phyloP scores from a whole-genome alignment of 92 coral and sea anemone genomes.

The Siderastrea radians region DNA sequence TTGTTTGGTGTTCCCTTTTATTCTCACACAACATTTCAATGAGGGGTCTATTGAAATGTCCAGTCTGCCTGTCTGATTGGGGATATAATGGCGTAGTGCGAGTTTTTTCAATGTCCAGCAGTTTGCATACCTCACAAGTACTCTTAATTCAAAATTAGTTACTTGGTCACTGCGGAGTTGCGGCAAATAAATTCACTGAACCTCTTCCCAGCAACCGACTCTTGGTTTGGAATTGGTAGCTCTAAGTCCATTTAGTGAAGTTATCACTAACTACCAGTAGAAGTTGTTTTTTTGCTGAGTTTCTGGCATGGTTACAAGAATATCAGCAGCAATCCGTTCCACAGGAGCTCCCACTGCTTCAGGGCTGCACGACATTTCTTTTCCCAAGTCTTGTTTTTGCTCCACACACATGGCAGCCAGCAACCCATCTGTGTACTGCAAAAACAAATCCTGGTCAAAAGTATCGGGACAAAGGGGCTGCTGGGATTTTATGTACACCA shows the following conservation, averaged over 20 bases:
- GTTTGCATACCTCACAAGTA: constrained; percentile 70
- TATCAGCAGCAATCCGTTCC: constrained; percentile 75
- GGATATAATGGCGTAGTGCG: constrained; percentile 61
- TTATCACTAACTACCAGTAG: constrained; percentile 67
- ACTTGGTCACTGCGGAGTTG: constrained; percentile 65
- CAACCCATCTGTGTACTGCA: too few relatives aligned
- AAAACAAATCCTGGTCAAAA: too few relatives aligned
- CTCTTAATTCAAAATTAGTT: constrained; percentile 75
- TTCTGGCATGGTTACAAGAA: constrained; percentile 72
- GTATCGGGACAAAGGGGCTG: too few relatives aligned
- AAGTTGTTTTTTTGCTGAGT: constrained; percentile 62
- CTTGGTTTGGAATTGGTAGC: constrained; percentile 52
- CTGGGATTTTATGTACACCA: neutral
- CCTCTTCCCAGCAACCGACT: neutral
- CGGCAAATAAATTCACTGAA: constrained; percentile 66
- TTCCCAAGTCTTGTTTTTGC: too few relatives aligned
- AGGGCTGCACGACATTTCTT: too few relatives aligned
- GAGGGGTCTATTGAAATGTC: constrained; percentile 60
- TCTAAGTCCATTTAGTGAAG: constrained; percentile 80
- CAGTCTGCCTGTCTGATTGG: constrained; percentile 73
- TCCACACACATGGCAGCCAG: too few relatives aligned
- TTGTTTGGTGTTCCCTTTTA: too few relatives aligned
- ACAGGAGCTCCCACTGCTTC: constrained; percentile 36
- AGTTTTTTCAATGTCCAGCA: neutral
- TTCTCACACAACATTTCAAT: constrained; percentile 4